These are phyloP conservation scores for Rhamphomyia laevipes DNA, from an alignment of 2,888 invertebrate genomes.

Conservation along the genomic window DNA sequence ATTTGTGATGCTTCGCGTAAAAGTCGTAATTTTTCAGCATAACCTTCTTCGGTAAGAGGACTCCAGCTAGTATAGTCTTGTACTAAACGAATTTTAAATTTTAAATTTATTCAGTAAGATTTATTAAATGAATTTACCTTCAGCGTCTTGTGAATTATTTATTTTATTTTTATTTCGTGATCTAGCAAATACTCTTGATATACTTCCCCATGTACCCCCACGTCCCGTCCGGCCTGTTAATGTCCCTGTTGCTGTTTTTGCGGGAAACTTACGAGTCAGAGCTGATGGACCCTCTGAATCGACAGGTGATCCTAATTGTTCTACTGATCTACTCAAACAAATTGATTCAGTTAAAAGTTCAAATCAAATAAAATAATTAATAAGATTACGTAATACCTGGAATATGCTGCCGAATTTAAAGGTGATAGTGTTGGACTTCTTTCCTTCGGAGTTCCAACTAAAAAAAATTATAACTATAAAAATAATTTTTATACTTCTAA, in stretches of 20 bases:
- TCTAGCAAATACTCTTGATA: conserved; percentile 79
- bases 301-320: conserved; percentile 70
- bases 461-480: not conserved
- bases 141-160: conserved; percentile 28
- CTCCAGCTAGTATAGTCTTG: conserved; percentile 35
- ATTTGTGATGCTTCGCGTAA: conserved; percentile 73
- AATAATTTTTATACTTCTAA: accelerated
- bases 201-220: conserved; percentile 79
- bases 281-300: conserved; percentile 53
- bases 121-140: not conserved
- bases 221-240: conserved; percentile 44
- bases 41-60: conserved; percentile 35
- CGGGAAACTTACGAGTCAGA: conserved; percentile 35
- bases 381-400: conserved; percentile 40
- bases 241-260: conserved; percentile 36
- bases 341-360: not conserved
- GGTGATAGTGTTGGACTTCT: conserved; percentile 76
- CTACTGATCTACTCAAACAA: conserved; percentile 38
- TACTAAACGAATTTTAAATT: conserved; percentile 16
- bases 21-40: conserved; percentile 35
- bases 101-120: not conserved
- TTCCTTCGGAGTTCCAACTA: conserved; percentile 71
- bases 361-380: conserved; percentile 46
- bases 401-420: conserved; percentile 61
- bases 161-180: conserved; percentile 72